Conservation (phyloP, 2,888 invertebrate genomes). For the Caenorhabditis plicata region DNA sequence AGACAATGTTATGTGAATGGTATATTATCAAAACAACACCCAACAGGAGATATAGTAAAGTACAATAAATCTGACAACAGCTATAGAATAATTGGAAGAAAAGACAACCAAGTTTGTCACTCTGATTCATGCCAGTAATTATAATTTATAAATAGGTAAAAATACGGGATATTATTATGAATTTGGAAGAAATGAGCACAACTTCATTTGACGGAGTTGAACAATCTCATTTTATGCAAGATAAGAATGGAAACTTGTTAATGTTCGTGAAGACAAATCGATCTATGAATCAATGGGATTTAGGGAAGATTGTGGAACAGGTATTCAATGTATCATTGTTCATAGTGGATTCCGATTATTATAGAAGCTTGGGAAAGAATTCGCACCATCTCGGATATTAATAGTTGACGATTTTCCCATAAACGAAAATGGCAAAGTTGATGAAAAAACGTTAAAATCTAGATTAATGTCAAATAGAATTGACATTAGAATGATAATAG, state of each 20-base stretch:
- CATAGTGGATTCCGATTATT: not conserved
- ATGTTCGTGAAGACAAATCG: not conserved
- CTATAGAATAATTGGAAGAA: slow-evolving; percentile 1
- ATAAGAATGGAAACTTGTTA: slow-evolving; percentile 2
- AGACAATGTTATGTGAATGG: slow-evolving; percentile 27
- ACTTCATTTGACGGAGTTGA: not conserved
- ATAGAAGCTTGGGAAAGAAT: not conserved
- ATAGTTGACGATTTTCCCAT: slow-evolving; percentile 3
- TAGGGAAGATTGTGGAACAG: not conserved
- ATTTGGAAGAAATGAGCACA: slow-evolving; percentile 9
- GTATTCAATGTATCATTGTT: not conserved
- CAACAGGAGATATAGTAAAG: slow-evolving; percentile 14
- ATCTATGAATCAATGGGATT: not conserved
- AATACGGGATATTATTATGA: slow-evolving; percentile 16
- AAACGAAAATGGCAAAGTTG: slow-evolving; percentile 22
- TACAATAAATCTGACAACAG: not conserved
- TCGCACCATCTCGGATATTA: not conserved
- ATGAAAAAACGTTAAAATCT: slow-evolving; percentile 7
- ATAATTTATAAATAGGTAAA: slow-evolving; percentile 18
- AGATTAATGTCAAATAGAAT: not conserved
- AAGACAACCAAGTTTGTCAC: slow-evolving; percentile 3
- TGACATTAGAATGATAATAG: too few species aligned
- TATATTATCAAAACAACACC: not conserved
- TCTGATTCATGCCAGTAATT: not conserved
- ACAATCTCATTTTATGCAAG: slow-evolving; percentile 4